Evolutionary conservation across 2,888 invertebrate species (phyloP), one percentile per base, ranked within the genome.

Genomic region (Notodonta ziczac): DNA sequence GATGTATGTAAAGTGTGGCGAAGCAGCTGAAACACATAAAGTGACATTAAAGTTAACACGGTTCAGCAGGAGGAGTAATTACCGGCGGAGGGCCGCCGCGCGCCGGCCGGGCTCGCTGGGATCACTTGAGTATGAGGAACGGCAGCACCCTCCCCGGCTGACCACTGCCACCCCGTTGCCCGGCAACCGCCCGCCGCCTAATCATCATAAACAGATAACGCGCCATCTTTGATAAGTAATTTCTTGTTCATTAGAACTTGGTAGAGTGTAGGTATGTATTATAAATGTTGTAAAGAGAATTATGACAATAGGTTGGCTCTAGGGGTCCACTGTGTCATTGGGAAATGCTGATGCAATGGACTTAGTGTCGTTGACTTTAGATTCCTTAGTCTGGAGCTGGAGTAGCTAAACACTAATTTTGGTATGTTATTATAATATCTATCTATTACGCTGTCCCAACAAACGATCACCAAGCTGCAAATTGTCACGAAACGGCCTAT

Each of bases 171-270:
- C 86, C 89, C 88, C 84, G 93, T 93, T 87, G 91, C 93, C 78
- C 76, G 82, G 94, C 93, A 86, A 94, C 93, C 83, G 79, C 74
- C 82, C 78, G 81, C 87, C 86, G 83, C 89, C 91, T 91, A 85
- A 90, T 93, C 92, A 90, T 93, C 92, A 93, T 93, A 94, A 93
- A 90, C 88, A 90, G 87, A 93, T 89, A 85, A 82, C 77, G 84
- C 80, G 83, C 88, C 85, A 88, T 86, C 87, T 89, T 87, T 88
- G 84, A 82, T 85, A 82, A 70, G 69, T 59, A 59, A 61, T 73
- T 73, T 65, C 71, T 70, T 72, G 60, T 63, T 67, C 61, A 69
- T 48, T 59, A 12, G 9, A 42, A 42, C 12, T 42, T 10, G 42
- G 40, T 40, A 40, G 9, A 42, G 35, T 35, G 35, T 35, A 35